Evolutionary conservation across 35 echinoderm and acorn worm genomes (phyloP), one percentile per base, ranked within the genome.

Genomic region (Hemicentrotus pulcherrimus): DNA sequence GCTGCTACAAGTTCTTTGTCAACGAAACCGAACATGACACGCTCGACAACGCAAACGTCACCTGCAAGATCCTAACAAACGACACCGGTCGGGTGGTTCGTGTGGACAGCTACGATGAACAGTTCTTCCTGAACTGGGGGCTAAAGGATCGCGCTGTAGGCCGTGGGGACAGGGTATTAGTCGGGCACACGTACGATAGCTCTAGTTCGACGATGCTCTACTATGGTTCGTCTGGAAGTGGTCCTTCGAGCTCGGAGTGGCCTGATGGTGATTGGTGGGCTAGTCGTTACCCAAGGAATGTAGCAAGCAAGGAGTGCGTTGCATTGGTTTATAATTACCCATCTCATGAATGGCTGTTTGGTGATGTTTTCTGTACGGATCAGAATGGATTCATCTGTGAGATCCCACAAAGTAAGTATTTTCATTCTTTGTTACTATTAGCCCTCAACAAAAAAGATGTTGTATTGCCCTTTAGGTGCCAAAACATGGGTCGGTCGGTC

Each of bases 41-140:
- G 6, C 70, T 89, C 7, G 96, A 94, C 4, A 45, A 61, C 24
- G 97, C 97, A 47, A 98, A 95, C 24, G 60, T 91, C 11, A 94
- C 94, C 9, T 98, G 97, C 90, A 48, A 91, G 28, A 70, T 96
- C 8, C 24, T 89, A 12, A 98, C 96, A 24, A 94, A 97, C 31
- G 28, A 86, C 95, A 94, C 94, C 10, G 97, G 96, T 28, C 95
- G 93, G n/a, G 90, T 98, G 24, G 96, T 92, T 9, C 95, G 94
- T 32, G 70, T 98, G 18, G 70, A 92, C 96, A 94, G 91, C 88
- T 94, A 96, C 10, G 95, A 85, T 0, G 97, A 97, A 87, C 96
- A 97, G 47, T 95, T 97, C 86, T 98, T 93, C 86, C 88, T 98
- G 58, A 94, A 94, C 47, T 98, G 96, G 96, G 85, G 46, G 14